phyloP scores from a whole-genome alignment of 1,140 invertebrate genomes.

The Drosophila setifemur region DNA sequence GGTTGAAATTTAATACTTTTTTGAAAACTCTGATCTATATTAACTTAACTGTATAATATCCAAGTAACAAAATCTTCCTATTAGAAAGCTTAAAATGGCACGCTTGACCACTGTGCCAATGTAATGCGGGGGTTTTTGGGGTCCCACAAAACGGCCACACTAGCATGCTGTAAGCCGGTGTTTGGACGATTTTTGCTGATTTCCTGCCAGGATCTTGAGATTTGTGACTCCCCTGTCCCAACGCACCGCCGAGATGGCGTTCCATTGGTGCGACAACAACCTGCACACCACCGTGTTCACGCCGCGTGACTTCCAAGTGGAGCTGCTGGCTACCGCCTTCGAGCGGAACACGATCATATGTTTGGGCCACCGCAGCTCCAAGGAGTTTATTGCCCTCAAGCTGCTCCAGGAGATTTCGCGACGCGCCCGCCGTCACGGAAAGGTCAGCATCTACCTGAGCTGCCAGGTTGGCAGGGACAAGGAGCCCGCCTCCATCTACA shows the following conservation, averaged over 20 bases:
- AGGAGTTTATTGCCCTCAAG: conserved; percentile 94
- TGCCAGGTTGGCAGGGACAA: conserved; percentile 33
- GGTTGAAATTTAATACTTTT: too few relatives aligned
- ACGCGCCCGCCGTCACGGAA: conserved; percentile 82
- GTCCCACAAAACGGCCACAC: background rate
- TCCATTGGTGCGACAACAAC: conserved; percentile 83
- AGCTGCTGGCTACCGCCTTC: conserved; percentile 90
- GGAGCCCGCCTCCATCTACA: conserved; percentile 55
- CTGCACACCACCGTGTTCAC: conserved; percentile 85
- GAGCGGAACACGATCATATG: conserved; percentile 93
- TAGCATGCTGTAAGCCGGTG: conserved; percentile 11
- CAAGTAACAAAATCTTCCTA: too few relatives aligned
- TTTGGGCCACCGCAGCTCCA: conserved; percentile 90
- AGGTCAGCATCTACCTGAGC: conserved; percentile 65
- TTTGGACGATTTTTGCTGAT: background rate
- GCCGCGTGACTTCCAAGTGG: conserved; percentile 90
- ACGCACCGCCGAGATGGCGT: conserved; percentile 58
- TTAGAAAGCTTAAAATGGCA: too few relatives aligned
- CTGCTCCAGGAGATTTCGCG: conserved; percentile 90
- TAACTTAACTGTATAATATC: too few relatives aligned
- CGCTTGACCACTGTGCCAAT: too few relatives aligned
- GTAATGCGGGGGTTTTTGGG: background rate
- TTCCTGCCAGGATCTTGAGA: background rate
- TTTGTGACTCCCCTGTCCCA: background rate
- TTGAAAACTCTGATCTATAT: too few relatives aligned